These are phyloP conservation scores for Poeciliopsis occidentalis DNA, from an alignment of 2,113 vertebrate genomes.

Conservation along the genomic window DNA sequence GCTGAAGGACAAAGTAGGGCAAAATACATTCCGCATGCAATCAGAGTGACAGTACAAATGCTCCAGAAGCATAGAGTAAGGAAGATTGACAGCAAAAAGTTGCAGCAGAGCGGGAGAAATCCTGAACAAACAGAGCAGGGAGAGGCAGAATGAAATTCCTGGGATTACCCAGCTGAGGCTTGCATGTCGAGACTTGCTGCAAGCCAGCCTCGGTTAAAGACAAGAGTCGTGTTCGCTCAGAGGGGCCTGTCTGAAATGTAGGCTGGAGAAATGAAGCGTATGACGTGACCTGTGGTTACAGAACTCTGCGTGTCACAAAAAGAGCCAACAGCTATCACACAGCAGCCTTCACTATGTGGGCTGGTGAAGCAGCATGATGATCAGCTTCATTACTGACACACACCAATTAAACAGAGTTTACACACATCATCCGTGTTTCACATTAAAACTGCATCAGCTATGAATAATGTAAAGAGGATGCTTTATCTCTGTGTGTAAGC, in stretches of 20 bases:
- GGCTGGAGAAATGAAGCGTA: conserved; percentile 42
- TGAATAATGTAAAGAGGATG: conserved; percentile 28
- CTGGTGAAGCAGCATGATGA: conserved; percentile 16
- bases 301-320: conserved; percentile 10
- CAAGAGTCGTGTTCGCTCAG: conserved; percentile 34
- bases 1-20: conserved; percentile 44
- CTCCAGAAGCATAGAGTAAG: neutral
- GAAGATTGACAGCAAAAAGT: neutral
- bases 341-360: conserved; percentile 49
- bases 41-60: neutral
- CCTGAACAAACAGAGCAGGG: neutral
- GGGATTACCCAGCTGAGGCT: conserved; percentile 51
- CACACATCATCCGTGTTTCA: conserved; percentile 4
- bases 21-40: conserved; percentile 5
- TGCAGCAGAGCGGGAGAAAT: conserved; percentile 13
- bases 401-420: neutral
- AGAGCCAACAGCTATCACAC: conserved; percentile 14
- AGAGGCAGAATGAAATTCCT: conserved; percentile 60
- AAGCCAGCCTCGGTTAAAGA: conserved; percentile 59
- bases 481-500: conserved; percentile 5
- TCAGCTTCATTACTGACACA: neutral
- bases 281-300: conserved; percentile 60
- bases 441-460: conserved; percentile 24
- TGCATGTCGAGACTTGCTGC: conserved; percentile 70
- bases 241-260: conserved; percentile 38